Evolutionary conservation across 2,797 vertebrate species (phyloP), one percentile per base, ranked within the genome.

Genomic region (Synanceia verrucosa): DNA sequence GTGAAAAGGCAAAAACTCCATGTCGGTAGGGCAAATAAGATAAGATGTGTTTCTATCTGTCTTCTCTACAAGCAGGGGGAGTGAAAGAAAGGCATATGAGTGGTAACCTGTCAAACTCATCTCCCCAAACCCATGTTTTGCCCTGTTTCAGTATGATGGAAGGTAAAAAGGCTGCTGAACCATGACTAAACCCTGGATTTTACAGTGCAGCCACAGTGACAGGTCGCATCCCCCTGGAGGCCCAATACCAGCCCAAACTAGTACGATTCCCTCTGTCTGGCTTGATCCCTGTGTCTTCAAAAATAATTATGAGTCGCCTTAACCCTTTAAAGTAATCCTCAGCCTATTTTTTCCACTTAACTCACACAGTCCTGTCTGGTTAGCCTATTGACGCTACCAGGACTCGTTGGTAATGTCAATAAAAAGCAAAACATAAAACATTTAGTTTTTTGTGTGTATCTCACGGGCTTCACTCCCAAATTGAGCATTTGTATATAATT

Each of bases 111-210:
- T 67, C 65, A 64, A 39, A 62, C 28, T 2, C 9, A 19, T 31
- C 33, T 60, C 65, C 31, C 36, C 3, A 43, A 66, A 39, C 13
- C 47, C 33, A 29, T 67, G 57, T 43, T 59, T 63, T 47, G 52
- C 29, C 62, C 33, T 69, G 37, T 46, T 41, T 63, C 48, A 39
- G 9, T 51, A 21, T 44, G 53, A 70, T 33, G 11, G 21, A 69
- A 50, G 29, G 37, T 41, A 43, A 33, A 70, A 57, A 21, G 13
- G 5, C 36, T 59, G 44, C 36, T 64, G 46, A 63, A 39, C 46
- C 46, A 26, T 13, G 44, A 48, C 60, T 64, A 56, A 68, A 55
- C 21, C 53, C 63, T 70, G 68, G 72, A 70, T 83, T 70, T 68
- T 44, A 64, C 6, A 31, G 34, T 57, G 47, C 51, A 62, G 74